Evolutionary conservation across 2,797 vertebrate species (phyloP), one percentile per base, ranked within the genome.

Genomic region (Mustela erminea): DNA sequence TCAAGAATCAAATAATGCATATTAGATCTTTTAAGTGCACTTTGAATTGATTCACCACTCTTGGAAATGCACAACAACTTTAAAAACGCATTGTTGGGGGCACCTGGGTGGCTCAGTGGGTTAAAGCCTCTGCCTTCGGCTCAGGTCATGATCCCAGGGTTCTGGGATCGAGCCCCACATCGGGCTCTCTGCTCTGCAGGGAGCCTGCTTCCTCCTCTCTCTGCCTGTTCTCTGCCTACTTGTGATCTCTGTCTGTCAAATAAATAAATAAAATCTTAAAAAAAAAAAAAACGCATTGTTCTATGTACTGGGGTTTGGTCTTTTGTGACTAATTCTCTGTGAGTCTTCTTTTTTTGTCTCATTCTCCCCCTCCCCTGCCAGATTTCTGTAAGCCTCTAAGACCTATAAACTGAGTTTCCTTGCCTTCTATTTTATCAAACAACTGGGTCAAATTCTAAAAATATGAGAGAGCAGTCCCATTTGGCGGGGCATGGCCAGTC

Each of bases 271-370:
- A n/a, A n/a, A n/a, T n/a, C n/a, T n/a, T n/a, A n/a, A n/a, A n/a
- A n/a, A n/a, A n/a, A n/a, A n/a, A n/a, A 15, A 25, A 32, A 93
- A 15, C 3, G 4, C 3, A 2, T 21, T 2, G 25, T n/a, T 29
- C 3, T 49, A 7, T 12, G 46, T 4, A 2, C 0, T 3, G 25
- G n/a, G 56, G 18, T 14, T 41, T 29, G 12, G 5, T 4, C 20
- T 77, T 56, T 20, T 4, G 29, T 12, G 62, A 32, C 25, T 66
- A 49, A 4, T 3, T 75, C 17, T 5, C 0, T 7, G 14, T 1
- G 43, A 54, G 7, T 18, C 2, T 2, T 49, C 29, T 32, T 38
- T 12, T 12, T 27, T 17, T 66, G 21, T 66, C 27, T n/a, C 66
- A 68, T 72, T 93, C 29, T 41, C 89, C 60, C 17, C 60, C 21